Conservation (phyloP, 2,888 invertebrate species). For the Anodontia alba region DNA sequence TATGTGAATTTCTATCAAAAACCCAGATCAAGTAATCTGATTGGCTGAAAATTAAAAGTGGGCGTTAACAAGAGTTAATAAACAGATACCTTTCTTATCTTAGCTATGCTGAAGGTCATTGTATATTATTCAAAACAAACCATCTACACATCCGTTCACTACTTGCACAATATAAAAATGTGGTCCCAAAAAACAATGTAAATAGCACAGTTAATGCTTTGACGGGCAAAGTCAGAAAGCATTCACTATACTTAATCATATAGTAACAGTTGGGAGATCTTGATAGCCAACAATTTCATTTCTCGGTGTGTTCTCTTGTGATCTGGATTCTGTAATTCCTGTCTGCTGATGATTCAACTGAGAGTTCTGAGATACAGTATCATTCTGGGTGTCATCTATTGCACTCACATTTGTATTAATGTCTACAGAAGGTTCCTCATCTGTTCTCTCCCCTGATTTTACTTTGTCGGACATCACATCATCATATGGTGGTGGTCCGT, state of each 20-base stretch:
- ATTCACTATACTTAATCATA: not conserved
- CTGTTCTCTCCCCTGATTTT: not conserved
- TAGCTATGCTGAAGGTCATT: too few species aligned
- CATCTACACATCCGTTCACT: too few species aligned
- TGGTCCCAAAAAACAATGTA: too few species aligned
- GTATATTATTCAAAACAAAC: too few species aligned
- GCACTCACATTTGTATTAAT: not conserved
- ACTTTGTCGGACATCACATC: conserved; percentile 36
- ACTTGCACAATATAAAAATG: too few species aligned
- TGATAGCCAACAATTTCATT: conserved; percentile 18
- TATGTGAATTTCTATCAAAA: too few species aligned
- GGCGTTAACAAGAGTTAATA: too few species aligned
- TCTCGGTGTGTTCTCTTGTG: not conserved
- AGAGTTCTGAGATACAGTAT: not conserved
- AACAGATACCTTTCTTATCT: too few species aligned
- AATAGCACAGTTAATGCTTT: too few species aligned
- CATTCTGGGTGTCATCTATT: not conserved
- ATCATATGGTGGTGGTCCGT: conserved; percentile 54
- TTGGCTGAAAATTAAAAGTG: too few species aligned
- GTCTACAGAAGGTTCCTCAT: not conserved
- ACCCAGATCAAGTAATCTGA: too few species aligned
- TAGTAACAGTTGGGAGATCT: conserved; percentile 45
- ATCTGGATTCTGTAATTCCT: not conserved
- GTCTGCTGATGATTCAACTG: not conserved
- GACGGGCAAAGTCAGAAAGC: too few species aligned